Percentiles rank a stretch among this genome's conserved stretches.
phyloP scores from a whole-genome alignment of 1,140 invertebrate genomes.

The Drosophila teissieri region DNA sequence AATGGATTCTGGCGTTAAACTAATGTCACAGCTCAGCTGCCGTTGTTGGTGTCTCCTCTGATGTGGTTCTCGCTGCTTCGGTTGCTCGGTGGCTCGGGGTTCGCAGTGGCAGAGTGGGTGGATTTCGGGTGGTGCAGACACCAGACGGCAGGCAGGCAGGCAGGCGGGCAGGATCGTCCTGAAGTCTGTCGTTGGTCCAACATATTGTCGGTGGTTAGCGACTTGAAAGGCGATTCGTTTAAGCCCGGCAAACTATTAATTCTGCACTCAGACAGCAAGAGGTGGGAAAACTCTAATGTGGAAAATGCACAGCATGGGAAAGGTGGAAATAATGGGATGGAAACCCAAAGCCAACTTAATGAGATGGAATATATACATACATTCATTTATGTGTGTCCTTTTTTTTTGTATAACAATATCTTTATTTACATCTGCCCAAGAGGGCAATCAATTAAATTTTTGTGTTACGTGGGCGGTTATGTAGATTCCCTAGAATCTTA shows the following conservation, averaged over 20 bases:
- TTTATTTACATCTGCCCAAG: no score
- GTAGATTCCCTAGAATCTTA: no score
- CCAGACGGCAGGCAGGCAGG: background rate
- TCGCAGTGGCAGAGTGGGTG: background rate
- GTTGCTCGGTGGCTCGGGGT: conserved; percentile 15
- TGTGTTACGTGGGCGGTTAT: no score
- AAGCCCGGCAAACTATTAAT: conserved; percentile 81
- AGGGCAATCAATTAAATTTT: no score
- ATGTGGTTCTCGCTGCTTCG: conserved; percentile 43
- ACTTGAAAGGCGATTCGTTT: conserved; percentile 84
- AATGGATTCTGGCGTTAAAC: conserved; percentile 80
- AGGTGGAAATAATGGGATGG: conserved; percentile 18
- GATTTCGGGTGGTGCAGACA: conserved; percentile 1
- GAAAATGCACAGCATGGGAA: conserved; percentile 8
- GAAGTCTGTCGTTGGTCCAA: conserved; percentile 53
- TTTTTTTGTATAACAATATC: no score
- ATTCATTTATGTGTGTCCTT: background rate
- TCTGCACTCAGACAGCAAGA: conserved; percentile 27
- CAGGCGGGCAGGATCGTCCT: background rate
- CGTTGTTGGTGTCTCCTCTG: conserved; percentile 31
- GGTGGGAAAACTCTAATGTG: conserved; percentile 6
- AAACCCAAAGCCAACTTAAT: conserved; percentile 1
- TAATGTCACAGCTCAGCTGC: conserved; percentile 66
- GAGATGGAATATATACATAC: background rate
- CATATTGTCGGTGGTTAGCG: conserved; percentile 80